Percentiles rank a stretch among this genome's conserved stretches.
Evolutionary conservation across 1,140 invertebrate genomes (phyloP).

Genomic region (Drosophila aff.): DNA sequence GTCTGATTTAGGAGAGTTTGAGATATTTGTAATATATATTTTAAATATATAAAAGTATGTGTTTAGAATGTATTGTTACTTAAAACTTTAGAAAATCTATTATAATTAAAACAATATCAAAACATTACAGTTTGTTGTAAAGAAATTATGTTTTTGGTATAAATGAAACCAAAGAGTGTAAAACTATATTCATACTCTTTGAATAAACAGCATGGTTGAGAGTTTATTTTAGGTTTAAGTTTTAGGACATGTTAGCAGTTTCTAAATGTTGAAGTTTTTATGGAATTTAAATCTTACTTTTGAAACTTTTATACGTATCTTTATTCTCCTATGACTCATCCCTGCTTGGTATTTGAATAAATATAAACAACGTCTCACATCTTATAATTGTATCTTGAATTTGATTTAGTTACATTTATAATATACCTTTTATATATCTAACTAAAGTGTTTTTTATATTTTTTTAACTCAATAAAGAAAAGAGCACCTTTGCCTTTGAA

Average conservation of each 20-base stretch:
- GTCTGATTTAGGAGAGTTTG: neutral
- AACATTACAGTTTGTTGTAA: neutral
- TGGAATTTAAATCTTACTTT: neutral
- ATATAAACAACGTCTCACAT: neutral
- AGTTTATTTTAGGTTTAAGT: too few relatives aligned
- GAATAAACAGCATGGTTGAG: neutral
- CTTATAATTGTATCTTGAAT: fast-evolving
- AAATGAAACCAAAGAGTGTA: too few relatives aligned
- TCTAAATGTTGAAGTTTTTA: too few relatives aligned
- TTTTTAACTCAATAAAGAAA: neutral
- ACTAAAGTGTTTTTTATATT: too few relatives aligned
- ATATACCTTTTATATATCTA: too few relatives aligned
- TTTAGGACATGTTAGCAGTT: neutral
- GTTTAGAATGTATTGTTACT: too few relatives aligned
- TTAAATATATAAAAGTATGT: neutral
- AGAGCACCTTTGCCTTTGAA: neutral
- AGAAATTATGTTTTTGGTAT: neutral
- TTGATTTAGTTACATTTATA: too few relatives aligned
- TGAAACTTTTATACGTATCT: neutral
- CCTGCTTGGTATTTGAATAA: neutral
- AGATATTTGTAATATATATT: neutral
- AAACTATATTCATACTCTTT: too few relatives aligned
- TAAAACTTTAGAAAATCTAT: neutral
- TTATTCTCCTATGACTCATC: neutral
- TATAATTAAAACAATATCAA: neutral